Conservation (phyloP, 2,888 invertebrate species). For the Andrena marginata region DNA sequence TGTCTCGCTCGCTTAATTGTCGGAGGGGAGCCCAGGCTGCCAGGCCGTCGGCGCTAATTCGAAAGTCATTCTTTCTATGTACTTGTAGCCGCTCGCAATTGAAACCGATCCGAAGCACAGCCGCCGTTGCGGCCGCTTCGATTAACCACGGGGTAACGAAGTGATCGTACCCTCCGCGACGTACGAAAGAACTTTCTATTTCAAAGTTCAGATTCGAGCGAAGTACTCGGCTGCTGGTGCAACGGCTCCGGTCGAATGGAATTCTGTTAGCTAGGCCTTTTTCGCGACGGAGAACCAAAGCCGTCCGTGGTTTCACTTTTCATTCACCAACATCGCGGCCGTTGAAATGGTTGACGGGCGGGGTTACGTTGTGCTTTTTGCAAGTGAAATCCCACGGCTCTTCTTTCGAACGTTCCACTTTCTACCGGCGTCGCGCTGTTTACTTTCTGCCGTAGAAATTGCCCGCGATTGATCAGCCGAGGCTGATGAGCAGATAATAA, state of each 20-base stretch:
- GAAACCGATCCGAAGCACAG: neutral
- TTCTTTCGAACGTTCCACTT: constrained; percentile 59
- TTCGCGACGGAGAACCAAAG: neutral
- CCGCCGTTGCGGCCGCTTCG: neutral
- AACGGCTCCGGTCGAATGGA: too few species aligned
- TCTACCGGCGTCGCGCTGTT: constrained; percentile 47
- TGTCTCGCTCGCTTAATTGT: constrained; percentile 35
- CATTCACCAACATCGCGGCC: constrained; percentile 28
- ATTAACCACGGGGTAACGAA: neutral
- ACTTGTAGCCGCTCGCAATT: neutral
- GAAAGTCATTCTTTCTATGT: constrained; percentile 53
- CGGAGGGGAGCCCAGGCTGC: constrained; percentile 4
- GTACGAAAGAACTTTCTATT: too few species aligned
- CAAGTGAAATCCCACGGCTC: constrained; percentile 58
- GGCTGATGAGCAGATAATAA: too few species aligned
- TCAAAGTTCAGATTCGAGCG: too few species aligned
- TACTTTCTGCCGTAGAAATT: constrained; percentile 48
- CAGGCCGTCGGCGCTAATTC: constrained; percentile 51
- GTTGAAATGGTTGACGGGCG: constrained; percentile 32
- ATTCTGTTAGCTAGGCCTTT: neutral
- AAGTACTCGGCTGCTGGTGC: too few species aligned
- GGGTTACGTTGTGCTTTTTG: constrained; percentile 52
- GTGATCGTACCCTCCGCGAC: too few species aligned
- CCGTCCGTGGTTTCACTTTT: constrained; percentile 33
- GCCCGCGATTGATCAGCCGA: neutral